phyloP scores from a whole-genome alignment of 2,888 invertebrate genomes.

The Nemoura dubitans region DNA sequence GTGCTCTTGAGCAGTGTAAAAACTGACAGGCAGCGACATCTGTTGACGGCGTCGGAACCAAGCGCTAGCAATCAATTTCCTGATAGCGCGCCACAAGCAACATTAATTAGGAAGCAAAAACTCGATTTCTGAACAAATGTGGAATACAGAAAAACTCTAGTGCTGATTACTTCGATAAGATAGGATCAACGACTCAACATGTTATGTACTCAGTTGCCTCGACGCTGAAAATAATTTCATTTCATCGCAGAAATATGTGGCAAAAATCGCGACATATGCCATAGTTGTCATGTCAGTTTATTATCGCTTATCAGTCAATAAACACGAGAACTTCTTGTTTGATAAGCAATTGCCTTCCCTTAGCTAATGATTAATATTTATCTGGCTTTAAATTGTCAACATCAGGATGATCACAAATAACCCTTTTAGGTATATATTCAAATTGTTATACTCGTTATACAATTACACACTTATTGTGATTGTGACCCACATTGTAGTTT shows the following conservation, averaged over 20 bases:
- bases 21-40: background rate
- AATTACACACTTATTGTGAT: too few species aligned
- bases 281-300: background rate
- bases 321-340: background rate
- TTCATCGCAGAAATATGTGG: background rate
- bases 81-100: background rate
- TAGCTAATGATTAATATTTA: background rate
- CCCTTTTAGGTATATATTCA: too few species aligned
- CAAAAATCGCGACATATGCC: background rate
- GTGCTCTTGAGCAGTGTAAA: background rate
- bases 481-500: too few species aligned
- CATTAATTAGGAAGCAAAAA: background rate
- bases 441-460: too few species aligned
- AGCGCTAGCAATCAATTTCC: background rate
- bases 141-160: background rate
- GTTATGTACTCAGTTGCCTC: background rate
- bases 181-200: background rate
- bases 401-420: too few species aligned
- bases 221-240: background rate
- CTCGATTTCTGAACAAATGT: background rate
- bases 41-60: background rate
- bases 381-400: too few species aligned
- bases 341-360: background rate
- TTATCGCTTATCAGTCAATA: background rate
- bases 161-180: background rate